Evolutionary conservation across 2,113 vertebrate genomes (phyloP), one percentile per base, ranked within the genome.

Genomic region (Myrmecophaga tridactyla): DNA sequence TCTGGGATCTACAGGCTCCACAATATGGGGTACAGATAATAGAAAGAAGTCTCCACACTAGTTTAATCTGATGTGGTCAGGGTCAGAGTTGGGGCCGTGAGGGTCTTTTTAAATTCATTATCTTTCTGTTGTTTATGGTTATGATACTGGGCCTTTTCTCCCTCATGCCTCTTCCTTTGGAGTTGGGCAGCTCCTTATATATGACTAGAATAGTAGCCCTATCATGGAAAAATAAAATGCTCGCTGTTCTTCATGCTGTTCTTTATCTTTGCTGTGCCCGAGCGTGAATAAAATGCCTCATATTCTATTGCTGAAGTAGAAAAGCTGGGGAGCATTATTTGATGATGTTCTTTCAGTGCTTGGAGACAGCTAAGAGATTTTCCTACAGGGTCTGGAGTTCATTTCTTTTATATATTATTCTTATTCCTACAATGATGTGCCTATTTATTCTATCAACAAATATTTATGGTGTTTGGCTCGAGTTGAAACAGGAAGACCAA

Each of bases 401-500:
- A 75, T 80, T 41, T 86, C 53, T 84, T 90, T 86, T 70, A 89
- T 73, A 73, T 81, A 63, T 56, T 92, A 27, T 81, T 56, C 77
- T 94, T 93, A 76, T 46, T 90, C n/a, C n/a, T 67, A 90, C n/a
- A n/a, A 72, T 77, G 25, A 36, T 80, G 60, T 78, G 67, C 69
- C 86, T 92, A 76, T 70, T 82, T 92, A 70, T 72, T 92, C 83
- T 36, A 60, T 82, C n/a, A 75, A 80, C 23, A 75, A 80, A 82
- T 65, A 82, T 65, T 92, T 67, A 77, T 41, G 92, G 56, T 82
- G 25, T 41, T 46, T 34, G 62, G 46, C 36, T 89, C 78, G 6
- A 88, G 62, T 17, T 23, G 48, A 87, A 65, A 39, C 36, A 56
- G n/a, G 31, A 95, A 80, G 81, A 63, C 78, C 56, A 83, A 17